Conservation (phyloP, 2,797 vertebrate genomes). For the Myioborus melanocephalus region DNA sequence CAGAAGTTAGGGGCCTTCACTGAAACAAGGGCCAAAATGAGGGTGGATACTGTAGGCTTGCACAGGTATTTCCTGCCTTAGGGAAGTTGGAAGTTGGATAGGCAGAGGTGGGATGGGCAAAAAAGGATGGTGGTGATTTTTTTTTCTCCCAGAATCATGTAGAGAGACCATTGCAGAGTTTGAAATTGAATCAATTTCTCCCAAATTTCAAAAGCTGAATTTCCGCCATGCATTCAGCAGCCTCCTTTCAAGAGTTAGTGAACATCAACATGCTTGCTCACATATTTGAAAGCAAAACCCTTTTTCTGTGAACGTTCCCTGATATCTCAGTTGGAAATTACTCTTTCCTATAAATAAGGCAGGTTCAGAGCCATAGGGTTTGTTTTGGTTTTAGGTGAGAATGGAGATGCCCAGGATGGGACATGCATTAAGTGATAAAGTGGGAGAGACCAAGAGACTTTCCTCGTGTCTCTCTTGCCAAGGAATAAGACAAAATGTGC, state of each 20-base stretch:
- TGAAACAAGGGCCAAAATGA: background rate
- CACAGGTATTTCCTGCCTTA: background rate
- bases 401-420: background rate
- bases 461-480: background rate
- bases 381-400: background rate
- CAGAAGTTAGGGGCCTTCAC: background rate
- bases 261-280: background rate
- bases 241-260: background rate
- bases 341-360: background rate
- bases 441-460: background rate
- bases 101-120: background rate
- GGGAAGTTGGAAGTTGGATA: background rate
- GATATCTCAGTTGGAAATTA: background rate
- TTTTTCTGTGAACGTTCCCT: background rate
- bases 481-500: background rate
- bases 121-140: background rate
- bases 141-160: background rate
- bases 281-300: background rate
- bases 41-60: background rate
- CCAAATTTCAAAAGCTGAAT: background rate
- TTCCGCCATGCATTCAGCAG: background rate
- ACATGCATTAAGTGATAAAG: background rate
- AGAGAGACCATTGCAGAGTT: background rate
- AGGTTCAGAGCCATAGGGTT: background rate
- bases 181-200: background rate